Evolutionary conservation across 2,888 invertebrate genomes (phyloP).

Genomic region (Aelia acuminata): DNA sequence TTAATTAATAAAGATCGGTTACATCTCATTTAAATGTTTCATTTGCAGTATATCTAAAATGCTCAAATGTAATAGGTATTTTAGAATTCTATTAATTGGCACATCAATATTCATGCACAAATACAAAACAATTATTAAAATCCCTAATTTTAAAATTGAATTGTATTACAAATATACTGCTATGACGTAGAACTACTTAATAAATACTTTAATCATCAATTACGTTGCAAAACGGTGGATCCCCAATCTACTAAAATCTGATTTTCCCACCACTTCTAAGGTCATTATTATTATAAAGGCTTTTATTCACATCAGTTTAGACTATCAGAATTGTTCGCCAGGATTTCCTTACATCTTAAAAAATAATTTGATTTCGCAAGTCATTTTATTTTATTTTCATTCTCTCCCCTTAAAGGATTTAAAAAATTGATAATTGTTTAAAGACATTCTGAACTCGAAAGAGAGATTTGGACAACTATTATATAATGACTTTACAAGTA

Average conservation of each 20-base stretch:
- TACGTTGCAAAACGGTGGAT: background rate
- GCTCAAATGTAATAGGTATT: no score
- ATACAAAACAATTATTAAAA: background rate
- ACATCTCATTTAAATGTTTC: no score
- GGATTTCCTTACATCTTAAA: background rate
- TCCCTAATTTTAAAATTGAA: background rate
- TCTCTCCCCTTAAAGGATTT: no score
- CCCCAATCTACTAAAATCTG: background rate
- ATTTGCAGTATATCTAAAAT: no score
- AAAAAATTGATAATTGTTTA: no score
- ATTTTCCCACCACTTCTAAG: background rate
- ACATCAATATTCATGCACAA: no score
- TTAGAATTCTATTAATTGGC: no score
- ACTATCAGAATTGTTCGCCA: background rate
- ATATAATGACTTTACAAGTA: no score
- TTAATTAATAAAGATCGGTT: no score
- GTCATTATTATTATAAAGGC: background rate
- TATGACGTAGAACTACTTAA: no score
- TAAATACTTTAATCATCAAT: background rate
- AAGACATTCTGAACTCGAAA: conserved; percentile 65
- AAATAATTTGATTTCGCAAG: conserved; percentile 50
- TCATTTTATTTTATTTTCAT: background rate
- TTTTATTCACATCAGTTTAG: conserved; percentile 17
- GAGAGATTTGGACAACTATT: no score
- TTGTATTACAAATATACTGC: no score